phyloP scores from a whole-genome alignment of 2,113 vertebrate genomes.

The Notothenia coriiceps region DNA sequence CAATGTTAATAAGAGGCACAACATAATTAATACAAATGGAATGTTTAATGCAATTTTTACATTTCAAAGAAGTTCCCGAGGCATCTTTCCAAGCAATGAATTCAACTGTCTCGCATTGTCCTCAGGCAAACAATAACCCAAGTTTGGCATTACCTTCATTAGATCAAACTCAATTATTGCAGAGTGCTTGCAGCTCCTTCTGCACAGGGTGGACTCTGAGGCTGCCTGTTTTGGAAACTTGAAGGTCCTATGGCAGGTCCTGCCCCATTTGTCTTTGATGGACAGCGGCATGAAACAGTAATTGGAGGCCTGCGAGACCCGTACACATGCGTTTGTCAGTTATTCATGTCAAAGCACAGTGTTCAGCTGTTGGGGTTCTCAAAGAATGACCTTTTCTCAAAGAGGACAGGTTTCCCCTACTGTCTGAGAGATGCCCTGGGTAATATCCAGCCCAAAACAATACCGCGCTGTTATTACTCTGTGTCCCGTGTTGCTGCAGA shows the following conservation, averaged over 20 bases:
- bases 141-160: conserved; percentile 68
- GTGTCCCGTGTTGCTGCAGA: conserved; percentile 41
- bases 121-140: conserved; percentile 71
- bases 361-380: conserved; percentile 68
- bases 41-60: conserved; percentile 83
- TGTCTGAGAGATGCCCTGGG: conserved; percentile 44
- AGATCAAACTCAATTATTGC: conserved; percentile 72
- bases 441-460: conserved; percentile 54
- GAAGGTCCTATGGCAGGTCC: conserved; percentile 47
- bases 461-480: conserved; percentile 37
- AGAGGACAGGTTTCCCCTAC: conserved; percentile 51
- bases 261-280: conserved; percentile 58
- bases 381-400: conserved; percentile 71
- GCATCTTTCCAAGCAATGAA: conserved; percentile 58
- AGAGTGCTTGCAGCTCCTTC: conserved; percentile 25
- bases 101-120: conserved; percentile 62
- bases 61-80: conserved; percentile 81
- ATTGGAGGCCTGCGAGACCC: conserved; percentile 75
- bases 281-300: conserved; percentile 66
- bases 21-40: conserved; percentile 82
- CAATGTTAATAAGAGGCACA: conserved; percentile 67
- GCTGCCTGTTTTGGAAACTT: conserved; percentile 5
- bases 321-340: conserved; percentile 69
- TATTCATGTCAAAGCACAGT: conserved; percentile 57
- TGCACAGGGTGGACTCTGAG: neutral